Conservation (phyloP, 2,888 invertebrate species). For the Selenia dentaria region DNA sequence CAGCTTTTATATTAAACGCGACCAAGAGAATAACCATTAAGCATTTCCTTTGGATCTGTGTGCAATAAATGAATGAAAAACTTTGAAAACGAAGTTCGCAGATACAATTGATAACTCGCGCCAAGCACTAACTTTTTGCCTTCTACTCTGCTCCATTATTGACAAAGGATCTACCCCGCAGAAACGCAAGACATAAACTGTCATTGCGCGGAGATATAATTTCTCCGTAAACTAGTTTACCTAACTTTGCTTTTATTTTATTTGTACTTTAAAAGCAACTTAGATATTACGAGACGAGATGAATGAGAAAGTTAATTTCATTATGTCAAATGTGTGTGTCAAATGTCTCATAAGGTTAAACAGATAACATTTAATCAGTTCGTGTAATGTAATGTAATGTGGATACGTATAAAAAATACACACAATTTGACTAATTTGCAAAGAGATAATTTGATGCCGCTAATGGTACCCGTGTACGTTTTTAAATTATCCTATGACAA, state of each 20-base stretch:
- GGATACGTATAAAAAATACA: too few relatives aligned
- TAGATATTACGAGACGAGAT: too few relatives aligned
- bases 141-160: slow-evolving; percentile 58
- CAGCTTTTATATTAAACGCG: slow-evolving; percentile 62
- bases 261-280: too few relatives aligned
- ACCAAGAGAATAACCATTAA: slow-evolving; percentile 70
- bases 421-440: too few relatives aligned
- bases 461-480: too few relatives aligned
- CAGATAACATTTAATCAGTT: too few relatives aligned
- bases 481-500: too few relatives aligned
- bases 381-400: too few relatives aligned
- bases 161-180: slow-evolving; percentile 55
- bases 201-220: slow-evolving; percentile 25
- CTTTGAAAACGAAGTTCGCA: slow-evolving; percentile 58
- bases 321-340: too few relatives aligned
- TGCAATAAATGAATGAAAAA: slow-evolving; percentile 77
- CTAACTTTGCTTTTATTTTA: slow-evolving; percentile 30
- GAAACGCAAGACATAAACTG: slow-evolving; percentile 48
- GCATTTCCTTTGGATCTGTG: slow-evolving; percentile 65
- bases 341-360: too few relatives aligned
- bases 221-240: slow-evolving; percentile 15
- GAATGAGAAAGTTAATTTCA: too few relatives aligned
- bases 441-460: too few relatives aligned
- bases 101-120: slow-evolving; percentile 78
- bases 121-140: slow-evolving; percentile 67